Percentiles rank a stretch among this genome's conserved stretches.
These are phyloP conservation scores for Macrotrachela quadricornifera DNA, from an alignment of 1,140 invertebrate genomes.

Conservation along the genomic window DNA sequence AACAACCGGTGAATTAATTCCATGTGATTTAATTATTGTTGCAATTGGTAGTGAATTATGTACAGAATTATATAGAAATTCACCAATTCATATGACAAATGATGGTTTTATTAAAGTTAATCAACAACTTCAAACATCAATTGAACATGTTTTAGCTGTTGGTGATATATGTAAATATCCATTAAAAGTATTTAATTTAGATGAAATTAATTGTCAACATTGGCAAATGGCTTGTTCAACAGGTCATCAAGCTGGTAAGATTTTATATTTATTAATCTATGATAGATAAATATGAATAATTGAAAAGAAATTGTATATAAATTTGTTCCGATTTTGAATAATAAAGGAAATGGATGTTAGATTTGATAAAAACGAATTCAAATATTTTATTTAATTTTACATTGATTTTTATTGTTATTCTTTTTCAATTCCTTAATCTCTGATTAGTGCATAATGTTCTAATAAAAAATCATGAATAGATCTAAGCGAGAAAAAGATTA, in stretches of 20 bases:
- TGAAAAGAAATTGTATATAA: too few species aligned
- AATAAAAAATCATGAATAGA: too few species aligned
- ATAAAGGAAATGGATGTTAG: too few species aligned
- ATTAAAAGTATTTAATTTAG: slow-evolving; percentile 18
- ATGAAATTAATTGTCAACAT: slow-evolving; percentile 53
- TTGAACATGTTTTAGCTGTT: slow-evolving; percentile 55
- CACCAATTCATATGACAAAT: slow-evolving; percentile 42
- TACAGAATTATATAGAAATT: slow-evolving; percentile 54
- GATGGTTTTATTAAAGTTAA: slow-evolving; percentile 50
- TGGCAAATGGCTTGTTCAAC: slow-evolving; percentile 69
- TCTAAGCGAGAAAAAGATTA: too few species aligned
- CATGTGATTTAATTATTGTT: slow-evolving; percentile 58
- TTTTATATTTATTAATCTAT: too few species aligned
- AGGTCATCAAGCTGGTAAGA: slow-evolving; percentile 31
- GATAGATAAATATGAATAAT: too few species aligned
- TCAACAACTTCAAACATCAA: slow-evolving; percentile 51
- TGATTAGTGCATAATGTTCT: too few species aligned
- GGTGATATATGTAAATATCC: slow-evolving; percentile 80
- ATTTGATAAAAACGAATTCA: too few species aligned
- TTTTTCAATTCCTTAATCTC: too few species aligned
- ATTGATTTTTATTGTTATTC: too few species aligned
- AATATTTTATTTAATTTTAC: too few species aligned
- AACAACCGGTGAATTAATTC: slow-evolving; percentile 39
- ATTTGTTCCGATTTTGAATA: too few species aligned
- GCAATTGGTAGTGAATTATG: slow-evolving; percentile 52